Percentiles rank a stretch among this genome's conserved stretches.
Conservation (phyloP, 2,797 vertebrate species). For the Masticophis lateralis region DNA sequence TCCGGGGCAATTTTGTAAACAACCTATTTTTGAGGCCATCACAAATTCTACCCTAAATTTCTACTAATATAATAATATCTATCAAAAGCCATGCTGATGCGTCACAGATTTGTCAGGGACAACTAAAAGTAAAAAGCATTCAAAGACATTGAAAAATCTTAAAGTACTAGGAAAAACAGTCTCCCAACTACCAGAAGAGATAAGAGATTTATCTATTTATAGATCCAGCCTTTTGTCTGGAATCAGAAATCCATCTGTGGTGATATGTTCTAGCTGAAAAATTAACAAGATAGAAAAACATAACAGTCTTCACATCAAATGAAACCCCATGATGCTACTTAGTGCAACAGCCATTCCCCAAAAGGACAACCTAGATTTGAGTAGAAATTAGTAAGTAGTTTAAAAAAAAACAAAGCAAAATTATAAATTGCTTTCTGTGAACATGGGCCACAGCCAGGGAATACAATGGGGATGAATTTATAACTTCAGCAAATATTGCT, state of each 20-base stretch:
- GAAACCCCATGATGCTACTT: not conserved
- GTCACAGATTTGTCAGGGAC: not conserved
- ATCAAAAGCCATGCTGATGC: not conserved
- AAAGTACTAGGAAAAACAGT: not conserved
- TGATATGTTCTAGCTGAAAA: not conserved
- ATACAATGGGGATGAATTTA: not conserved
- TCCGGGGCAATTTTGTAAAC: not conserved
- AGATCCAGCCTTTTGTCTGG: not conserved
- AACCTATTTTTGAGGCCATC: not conserved
- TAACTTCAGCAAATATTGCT: not conserved
- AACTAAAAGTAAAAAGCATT: not conserved
- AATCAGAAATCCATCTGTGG: not conserved
- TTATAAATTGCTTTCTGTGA: conserved; percentile 5
- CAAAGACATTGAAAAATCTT: not conserved
- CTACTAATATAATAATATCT: not conserved
- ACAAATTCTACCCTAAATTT: not conserved
- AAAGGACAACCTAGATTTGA: not conserved
- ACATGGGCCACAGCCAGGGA: not conserved
- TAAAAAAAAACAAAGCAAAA: not conserved
- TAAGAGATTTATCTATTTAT: not conserved
- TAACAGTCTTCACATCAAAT: not conserved
- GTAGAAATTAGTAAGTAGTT: conserved; percentile 7
- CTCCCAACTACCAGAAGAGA: not conserved
- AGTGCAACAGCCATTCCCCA: not conserved
- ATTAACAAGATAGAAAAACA: conserved; percentile 3